Percentiles rank a stretch among this genome's conserved stretches.
Evolutionary conservation across 92 coral and sea anemone genomes (phyloP).

Genomic region (Umimayanthus kanabou): DNA sequence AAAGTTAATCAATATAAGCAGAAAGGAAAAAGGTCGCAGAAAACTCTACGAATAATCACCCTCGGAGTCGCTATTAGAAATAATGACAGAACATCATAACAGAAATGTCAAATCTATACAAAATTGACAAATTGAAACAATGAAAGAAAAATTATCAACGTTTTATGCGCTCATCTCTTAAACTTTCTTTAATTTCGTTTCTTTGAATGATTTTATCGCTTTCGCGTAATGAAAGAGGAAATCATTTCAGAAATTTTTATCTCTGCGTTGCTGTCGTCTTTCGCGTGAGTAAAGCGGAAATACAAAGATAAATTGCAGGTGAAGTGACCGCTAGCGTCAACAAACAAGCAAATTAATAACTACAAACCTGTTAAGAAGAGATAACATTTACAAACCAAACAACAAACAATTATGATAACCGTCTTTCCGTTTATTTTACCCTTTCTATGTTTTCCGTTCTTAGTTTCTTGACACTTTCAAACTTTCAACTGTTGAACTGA

Average conservation of each 20-base stretch:
- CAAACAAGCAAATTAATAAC: conserved; percentile 4
- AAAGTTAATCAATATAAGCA: neutral
- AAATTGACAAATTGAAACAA: conserved; percentile 4
- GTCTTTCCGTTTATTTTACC: neutral
- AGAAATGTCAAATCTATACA: neutral
- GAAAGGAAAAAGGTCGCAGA: neutral
- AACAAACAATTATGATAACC: neutral
- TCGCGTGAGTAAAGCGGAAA: conserved; percentile 44
- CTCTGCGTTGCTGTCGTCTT: neutral
- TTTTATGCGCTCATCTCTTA: neutral
- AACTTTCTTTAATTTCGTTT: conserved; percentile 19
- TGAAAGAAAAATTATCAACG: neutral
- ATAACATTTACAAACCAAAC: conserved; percentile 6
- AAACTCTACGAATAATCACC: neutral
- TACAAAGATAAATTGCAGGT: conserved; percentile 19
- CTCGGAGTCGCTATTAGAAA: neutral
- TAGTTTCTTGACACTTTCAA: neutral
- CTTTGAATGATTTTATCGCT: neutral
- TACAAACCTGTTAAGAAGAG: neutral
- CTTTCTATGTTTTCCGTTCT: neutral
- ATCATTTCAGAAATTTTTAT: neutral
- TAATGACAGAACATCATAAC: neutral
- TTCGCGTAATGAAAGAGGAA: conserved; percentile 21
- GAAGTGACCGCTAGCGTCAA: neutral
- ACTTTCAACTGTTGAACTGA: neutral